phyloP scores from a whole-genome alignment of 2,797 vertebrate genomes.

The Pangasius djambal region DNA sequence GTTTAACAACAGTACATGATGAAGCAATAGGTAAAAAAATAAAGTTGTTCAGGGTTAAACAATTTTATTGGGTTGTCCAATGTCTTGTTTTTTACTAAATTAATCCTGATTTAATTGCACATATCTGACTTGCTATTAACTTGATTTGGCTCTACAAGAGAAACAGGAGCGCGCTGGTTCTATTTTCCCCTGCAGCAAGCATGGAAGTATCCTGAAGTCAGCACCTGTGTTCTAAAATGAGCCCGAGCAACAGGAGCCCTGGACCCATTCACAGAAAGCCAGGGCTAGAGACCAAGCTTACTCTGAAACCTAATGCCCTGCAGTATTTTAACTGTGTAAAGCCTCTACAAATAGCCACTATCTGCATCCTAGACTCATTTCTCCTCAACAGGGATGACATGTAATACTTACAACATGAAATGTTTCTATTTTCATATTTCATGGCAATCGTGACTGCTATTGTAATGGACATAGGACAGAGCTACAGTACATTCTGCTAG shows the following conservation, averaged over 20 bases:
- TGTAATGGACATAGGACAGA: not conserved
- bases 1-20: not conserved
- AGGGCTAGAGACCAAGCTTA: conserved; percentile 77
- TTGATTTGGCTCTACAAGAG: conserved; percentile 56
- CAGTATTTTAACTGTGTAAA: conserved; percentile 78
- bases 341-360: conserved; percentile 76
- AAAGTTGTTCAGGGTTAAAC: not conserved
- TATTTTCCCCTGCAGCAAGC: conserved; percentile 79
- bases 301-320: conserved; percentile 77
- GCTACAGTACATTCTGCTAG: not conserved
- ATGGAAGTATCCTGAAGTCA: conserved; percentile 79
- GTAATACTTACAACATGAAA: conserved; percentile 69
- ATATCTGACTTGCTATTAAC: conserved; percentile 32
- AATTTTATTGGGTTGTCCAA: not conserved
- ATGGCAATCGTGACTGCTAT: not conserved
- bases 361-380: conserved; percentile 68
- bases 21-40: not conserved
- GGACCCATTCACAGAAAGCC: conserved; percentile 82
- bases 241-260: conserved; percentile 74
- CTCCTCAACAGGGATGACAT: conserved; percentile 68
- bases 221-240: conserved; percentile 85
- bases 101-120: not conserved
- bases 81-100: not conserved
- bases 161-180: conserved; percentile 63
- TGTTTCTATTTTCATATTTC: conserved; percentile 68